Conservation (phyloP, 2,113 vertebrate genomes). For the Prunella fulvescens region DNA sequence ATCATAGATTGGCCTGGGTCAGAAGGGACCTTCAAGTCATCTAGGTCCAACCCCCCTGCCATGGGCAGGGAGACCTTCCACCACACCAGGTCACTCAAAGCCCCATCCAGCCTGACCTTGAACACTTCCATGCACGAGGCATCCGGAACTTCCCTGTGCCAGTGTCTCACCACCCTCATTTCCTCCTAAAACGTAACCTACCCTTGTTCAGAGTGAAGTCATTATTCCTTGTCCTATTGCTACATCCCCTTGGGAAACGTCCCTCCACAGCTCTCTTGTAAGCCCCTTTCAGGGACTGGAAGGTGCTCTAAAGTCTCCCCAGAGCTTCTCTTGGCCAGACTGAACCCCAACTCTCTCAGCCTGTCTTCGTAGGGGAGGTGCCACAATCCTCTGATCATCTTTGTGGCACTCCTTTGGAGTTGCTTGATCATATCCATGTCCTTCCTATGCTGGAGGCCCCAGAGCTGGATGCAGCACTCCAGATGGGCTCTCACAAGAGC, state of each 20-base stretch:
- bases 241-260: neutral
- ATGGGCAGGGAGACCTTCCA: neutral
- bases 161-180: neutral
- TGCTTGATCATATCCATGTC: accelerated
- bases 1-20: neutral
- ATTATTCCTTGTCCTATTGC: neutral
- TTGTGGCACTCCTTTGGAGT: neutral
- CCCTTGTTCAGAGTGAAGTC: neutral
- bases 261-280: neutral
- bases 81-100: neutral
- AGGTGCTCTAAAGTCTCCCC: neutral
- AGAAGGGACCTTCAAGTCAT: neutral
- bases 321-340: neutral
- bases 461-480: neutral
- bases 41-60: neutral
- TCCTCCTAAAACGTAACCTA: neutral
- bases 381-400: neutral
- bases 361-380: neutral
- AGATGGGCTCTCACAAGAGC: neutral
- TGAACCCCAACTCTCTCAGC: neutral
- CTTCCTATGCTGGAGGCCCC: neutral
- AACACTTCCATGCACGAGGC: neutral
- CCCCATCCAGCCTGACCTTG: neutral
- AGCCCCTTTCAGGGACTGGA: neutral
- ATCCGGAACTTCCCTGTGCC: neutral